A percentile compares a stretch with the other conserved stretches of the same genome.
These are phyloP conservation scores for Fragum fragum DNA, from an alignment of 2,888 invertebrate species.

Conservation along the genomic window DNA sequence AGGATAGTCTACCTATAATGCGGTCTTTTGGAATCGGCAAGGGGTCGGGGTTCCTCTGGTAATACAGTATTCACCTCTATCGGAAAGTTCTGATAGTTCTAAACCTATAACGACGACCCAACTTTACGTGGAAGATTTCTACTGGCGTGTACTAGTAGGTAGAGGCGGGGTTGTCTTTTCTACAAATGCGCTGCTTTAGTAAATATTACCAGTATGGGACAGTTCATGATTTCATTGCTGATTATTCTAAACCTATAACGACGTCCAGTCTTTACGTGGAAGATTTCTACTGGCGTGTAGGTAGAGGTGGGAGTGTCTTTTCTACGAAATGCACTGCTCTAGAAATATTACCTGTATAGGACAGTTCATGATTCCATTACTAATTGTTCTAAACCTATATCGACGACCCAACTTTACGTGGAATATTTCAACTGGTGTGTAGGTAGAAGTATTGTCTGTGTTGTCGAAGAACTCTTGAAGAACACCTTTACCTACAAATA, in stretches of 20 bases:
- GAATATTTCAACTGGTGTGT: constrained; percentile 79
- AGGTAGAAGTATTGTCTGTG: constrained; percentile 39
- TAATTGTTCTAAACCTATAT: constrained; percentile 82
- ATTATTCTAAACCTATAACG: constrained; percentile 81
- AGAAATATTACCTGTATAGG: constrained; percentile 78
- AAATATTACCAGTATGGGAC: constrained; percentile 78
- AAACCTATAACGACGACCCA: constrained; percentile 79
- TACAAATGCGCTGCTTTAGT: too few species aligned
- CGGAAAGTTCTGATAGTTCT: constrained; percentile 87
- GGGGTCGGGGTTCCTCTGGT: too few species aligned
- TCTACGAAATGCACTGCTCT: too few species aligned
- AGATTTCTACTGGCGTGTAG: constrained; percentile 79
- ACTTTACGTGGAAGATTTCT: constrained; percentile 74
- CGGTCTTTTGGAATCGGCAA: too few species aligned
- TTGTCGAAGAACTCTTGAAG: constrained; percentile 62
- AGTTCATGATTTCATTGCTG: constrained; percentile 88
- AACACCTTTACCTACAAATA: constrained; percentile 55
- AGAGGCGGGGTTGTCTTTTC: constrained; percentile 37
- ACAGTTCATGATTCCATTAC: constrained; percentile 88
- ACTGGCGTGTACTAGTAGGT: constrained; percentile 79
- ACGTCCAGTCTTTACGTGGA: constrained; percentile 72
- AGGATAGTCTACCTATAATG: too few species aligned
- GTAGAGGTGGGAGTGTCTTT: too few species aligned
- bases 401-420: constrained; percentile 72
- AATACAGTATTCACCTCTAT: too few species aligned